Evolutionary conservation across 2,113 vertebrate genomes (phyloP).

Genomic region (Salvator merianae): DNA sequence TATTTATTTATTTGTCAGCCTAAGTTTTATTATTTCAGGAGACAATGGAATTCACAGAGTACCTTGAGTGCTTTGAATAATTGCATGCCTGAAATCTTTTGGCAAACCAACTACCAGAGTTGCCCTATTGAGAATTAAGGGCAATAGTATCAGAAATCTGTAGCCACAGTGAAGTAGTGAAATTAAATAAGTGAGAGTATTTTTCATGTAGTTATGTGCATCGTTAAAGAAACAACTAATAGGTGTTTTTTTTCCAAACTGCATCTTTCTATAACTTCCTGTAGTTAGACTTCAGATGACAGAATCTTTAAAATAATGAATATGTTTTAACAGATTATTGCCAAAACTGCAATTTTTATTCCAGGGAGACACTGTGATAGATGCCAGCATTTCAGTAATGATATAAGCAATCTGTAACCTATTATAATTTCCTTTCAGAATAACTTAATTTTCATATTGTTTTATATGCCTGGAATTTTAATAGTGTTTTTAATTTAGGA

Average conservation of each 20-base stretch:
- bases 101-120: too few relatives aligned
- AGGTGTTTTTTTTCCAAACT: constrained; percentile 60
- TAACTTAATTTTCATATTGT: constrained; percentile 81
- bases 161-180: too few relatives aligned
- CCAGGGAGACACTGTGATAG: constrained; percentile 77
- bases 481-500: constrained; percentile 78
- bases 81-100: too few relatives aligned
- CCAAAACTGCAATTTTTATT: constrained; percentile 79
- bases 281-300: constrained; percentile 61
- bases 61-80: too few relatives aligned
- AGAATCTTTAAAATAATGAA: constrained; percentile 74
- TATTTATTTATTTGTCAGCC: neutral
- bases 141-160: too few relatives aligned
- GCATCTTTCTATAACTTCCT: constrained; percentile 71
- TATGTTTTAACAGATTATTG: constrained; percentile 77
- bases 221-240: neutral
- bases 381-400: constrained; percentile 76
- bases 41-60: neutral
- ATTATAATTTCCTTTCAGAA: constrained; percentile 79
- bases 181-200: too few relatives aligned
- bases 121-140: too few relatives aligned
- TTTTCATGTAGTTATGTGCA: neutral
- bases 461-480: constrained; percentile 80
- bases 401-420: constrained; percentile 81
- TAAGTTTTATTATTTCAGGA: neutral